phyloP scores from a whole-genome alignment of 2,113 vertebrate species.

The Morphnarchus princeps region DNA sequence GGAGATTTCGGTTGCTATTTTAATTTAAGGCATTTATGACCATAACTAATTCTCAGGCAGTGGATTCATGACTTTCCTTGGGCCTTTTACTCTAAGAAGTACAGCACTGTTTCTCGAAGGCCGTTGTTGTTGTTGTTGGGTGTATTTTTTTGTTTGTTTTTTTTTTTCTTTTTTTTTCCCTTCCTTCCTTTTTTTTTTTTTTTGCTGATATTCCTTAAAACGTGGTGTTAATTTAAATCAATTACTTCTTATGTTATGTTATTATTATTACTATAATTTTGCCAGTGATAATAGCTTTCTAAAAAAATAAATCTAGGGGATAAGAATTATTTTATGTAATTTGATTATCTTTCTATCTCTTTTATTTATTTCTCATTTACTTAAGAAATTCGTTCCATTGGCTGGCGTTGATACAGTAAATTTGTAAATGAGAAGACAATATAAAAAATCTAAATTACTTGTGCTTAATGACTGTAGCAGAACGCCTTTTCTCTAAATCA shows the following conservation, averaged over 20 bases:
- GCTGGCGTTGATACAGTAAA: slow-evolving; percentile 86
- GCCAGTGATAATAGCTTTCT: slow-evolving; percentile 73
- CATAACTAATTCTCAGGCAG: slow-evolving; percentile 71
- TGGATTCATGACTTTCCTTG: slow-evolving; percentile 64
- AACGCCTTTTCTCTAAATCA: slow-evolving; percentile 89
- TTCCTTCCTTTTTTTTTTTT: not conserved
- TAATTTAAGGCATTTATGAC: slow-evolving; percentile 73
- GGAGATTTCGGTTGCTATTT: slow-evolving; percentile 67
- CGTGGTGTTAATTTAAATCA: slow-evolving; percentile 79
- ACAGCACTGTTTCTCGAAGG: slow-evolving; percentile 3
- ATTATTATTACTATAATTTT: slow-evolving; percentile 76
- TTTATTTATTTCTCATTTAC: slow-evolving; percentile 93
- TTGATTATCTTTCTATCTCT: slow-evolving; percentile 83
- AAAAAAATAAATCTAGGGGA: slow-evolving; percentile 73
- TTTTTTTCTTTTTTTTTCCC: not conserved
- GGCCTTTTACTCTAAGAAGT: slow-evolving; percentile 32
- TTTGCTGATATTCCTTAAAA: slow-evolving; percentile 67
- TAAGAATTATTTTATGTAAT: slow-evolving; percentile 86
- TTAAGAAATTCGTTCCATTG: slow-evolving; percentile 91
- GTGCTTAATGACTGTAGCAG: slow-evolving; percentile 90
- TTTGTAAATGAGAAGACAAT: slow-evolving; percentile 86
- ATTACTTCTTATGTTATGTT: slow-evolving; percentile 75
- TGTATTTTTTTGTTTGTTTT: not conserved
- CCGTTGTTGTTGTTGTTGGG: not conserved
- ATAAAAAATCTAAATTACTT: slow-evolving; percentile 88